Base-by-base conservation (phyloP, 37 sponge, comb jelly and placozoan species). In the Halichondria panicea region DNA sequence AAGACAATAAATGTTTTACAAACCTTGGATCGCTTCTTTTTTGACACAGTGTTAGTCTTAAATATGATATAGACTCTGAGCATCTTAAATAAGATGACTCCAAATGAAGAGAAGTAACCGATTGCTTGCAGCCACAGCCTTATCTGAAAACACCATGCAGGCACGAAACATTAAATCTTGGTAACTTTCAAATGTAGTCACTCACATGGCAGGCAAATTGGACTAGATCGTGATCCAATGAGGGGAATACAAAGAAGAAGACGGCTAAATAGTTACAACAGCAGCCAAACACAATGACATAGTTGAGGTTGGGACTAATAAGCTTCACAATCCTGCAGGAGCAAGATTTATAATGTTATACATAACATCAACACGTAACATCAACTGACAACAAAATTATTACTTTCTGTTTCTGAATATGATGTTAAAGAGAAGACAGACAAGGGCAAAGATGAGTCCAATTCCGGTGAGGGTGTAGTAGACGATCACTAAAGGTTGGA, bases 251-350 rank as follows among this genome's bases (percentile, higher is more conserved):
- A 36, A 55, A 74, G 58, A 66, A 54, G 35, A 46, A 67, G 43
- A 72, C 50, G 11, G 81, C 40, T 15, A 43, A 32, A 48, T 59
- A 80, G 35, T 80, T 24, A 32, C 79, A 13, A n/a, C 68, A 44
- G 18, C 67, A 54, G 15, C 87, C 87, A 56, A 74, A 0, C 31
- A 86, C 45, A 32, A 86, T 75, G 37, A 86, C 9, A 38, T 86
- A 86, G 52, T 86, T 86, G 8, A 86, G 63, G 32, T 79, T 86
- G 13, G 87, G 87, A 68, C 87, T 86, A 2, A 78, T 86, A 18
- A 86, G 61, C 1, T 74, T 63, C 27, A 86, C 66, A 65, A 80
- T 38, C 67, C 87, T 85, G 27, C 3, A n/a, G 21, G 43, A n/a
- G n/a, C n/a, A 50, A 70, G 18, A 50, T 39, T 52, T 25, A 70